These are phyloP conservation scores for Chaetodon trifasciatus DNA, from an alignment of 2,797 vertebrate species.

Conservation along the genomic window DNA sequence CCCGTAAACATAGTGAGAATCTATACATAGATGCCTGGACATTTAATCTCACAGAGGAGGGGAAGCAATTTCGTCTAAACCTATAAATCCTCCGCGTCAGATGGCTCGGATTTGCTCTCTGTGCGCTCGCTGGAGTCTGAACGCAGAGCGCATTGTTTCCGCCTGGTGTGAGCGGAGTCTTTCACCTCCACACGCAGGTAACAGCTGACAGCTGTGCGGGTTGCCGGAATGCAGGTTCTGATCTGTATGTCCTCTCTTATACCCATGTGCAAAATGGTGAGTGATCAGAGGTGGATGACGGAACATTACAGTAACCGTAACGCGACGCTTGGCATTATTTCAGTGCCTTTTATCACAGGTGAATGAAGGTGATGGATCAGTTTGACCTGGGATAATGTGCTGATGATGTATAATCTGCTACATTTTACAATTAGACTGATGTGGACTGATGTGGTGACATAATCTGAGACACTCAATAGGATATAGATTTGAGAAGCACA, in stretches of 20 bases:
- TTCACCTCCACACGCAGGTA: conserved; percentile 12
- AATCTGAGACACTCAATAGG: neutral
- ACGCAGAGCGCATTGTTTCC: conserved; percentile 26
- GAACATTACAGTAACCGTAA: neutral
- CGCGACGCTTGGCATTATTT: neutral
- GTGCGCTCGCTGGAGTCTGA: conserved; percentile 59
- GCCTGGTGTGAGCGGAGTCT: neutral
- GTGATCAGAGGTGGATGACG: neutral
- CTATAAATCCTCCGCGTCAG: conserved; percentile 92
- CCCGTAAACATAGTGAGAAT: conserved; percentile 77
- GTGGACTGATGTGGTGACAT: neutral
- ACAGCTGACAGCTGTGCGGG: neutral
- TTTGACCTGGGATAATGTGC: neutral
- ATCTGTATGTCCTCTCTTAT: neutral
- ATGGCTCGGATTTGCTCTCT: conserved; percentile 89
- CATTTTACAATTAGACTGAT: neutral
- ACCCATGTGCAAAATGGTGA: neutral
- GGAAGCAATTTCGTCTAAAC: conserved; percentile 90
- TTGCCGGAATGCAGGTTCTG: neutral
- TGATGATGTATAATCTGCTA: neutral
- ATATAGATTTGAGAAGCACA: neutral
- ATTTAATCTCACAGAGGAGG: conserved; percentile 89
- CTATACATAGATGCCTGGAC: conserved; percentile 77
- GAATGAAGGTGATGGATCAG: neutral
- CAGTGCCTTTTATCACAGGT: neutral